Evolutionary conservation across 2,888 invertebrate species (phyloP).

Genomic region (Psylliodes chrysocephalus): DNA sequence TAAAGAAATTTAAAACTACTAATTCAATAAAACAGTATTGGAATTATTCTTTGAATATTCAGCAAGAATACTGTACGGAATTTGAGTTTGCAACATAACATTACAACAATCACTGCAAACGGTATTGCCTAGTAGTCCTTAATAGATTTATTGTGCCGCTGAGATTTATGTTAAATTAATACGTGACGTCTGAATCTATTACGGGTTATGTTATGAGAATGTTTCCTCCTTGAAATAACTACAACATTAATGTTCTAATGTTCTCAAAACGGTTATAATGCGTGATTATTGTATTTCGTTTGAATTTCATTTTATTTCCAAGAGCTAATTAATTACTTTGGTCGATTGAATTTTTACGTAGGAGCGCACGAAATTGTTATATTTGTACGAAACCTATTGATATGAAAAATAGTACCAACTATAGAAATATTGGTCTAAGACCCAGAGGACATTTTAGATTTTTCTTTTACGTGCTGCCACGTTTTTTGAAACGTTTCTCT

Average conservation of each 20-base stretch:
- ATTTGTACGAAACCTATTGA: no score
- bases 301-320: slow-evolving; percentile 2
- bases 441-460: no score
- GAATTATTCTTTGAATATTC: no score
- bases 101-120: slow-evolving; percentile 16
- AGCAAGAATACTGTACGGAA: slow-evolving; percentile 12
- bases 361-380: no score
- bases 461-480: no score
- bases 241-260: slow-evolving; percentile 18
- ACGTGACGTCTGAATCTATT: slow-evolving; percentile 21
- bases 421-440: no score
- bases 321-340: background rate
- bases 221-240: slow-evolving; percentile 22
- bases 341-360: background rate
- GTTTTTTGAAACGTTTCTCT: no score
- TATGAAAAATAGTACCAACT: no score
- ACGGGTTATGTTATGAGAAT: slow-evolving; percentile 14
- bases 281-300: slow-evolving; percentile 2
- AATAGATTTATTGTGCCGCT: slow-evolving; percentile 21
- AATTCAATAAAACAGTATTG: no score
- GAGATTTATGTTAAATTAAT: slow-evolving; percentile 27
- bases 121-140: slow-evolving; percentile 22
- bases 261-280: slow-evolving; percentile 14
- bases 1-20: no score
- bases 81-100: slow-evolving; percentile 14